Conservation (phyloP, 1,140 invertebrate genomes). For the Aculops lycopersici region DNA sequence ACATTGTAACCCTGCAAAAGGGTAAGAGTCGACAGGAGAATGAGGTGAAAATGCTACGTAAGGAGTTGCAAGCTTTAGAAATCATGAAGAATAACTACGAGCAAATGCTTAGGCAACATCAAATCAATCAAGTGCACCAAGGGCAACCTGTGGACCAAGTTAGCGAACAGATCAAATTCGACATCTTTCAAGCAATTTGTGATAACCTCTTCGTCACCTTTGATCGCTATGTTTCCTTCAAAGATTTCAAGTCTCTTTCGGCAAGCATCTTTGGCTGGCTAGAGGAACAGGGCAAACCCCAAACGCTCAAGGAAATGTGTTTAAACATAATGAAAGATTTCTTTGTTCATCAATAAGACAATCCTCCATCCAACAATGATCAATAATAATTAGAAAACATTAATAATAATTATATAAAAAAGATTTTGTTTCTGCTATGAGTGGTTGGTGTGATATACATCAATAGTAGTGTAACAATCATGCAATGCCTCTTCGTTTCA, state of each 20-base stretch:
- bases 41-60: constrained; percentile 56
- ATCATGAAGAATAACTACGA: constrained; percentile 60
- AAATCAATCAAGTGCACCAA: constrained; percentile 36
- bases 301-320: constrained; percentile 54
- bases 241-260: constrained; percentile 67
- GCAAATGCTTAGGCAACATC: constrained; percentile 74
- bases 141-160: constrained; percentile 50
- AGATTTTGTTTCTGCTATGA: too few species aligned
- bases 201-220: constrained; percentile 70
- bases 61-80: constrained; percentile 66
- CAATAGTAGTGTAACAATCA: too few species aligned
- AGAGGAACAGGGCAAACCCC: constrained; percentile 83
- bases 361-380: too few species aligned
- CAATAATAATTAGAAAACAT: too few species aligned
- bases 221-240: constrained; percentile 43
- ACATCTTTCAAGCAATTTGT: constrained; percentile 85
- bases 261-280: constrained; percentile 77
- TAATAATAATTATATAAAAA: too few species aligned
- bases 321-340: too few species aligned
- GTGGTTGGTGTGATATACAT: too few species aligned
- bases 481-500: constrained; percentile 11
- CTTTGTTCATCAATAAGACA: too few species aligned
- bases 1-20: constrained; percentile 41
- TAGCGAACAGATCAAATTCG: constrained; percentile 75
- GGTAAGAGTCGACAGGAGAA: constrained; percentile 65